These are phyloP conservation scores for Buphagus erythrorhynchus DNA, from an alignment of 2,797 vertebrate species.

Conservation along the genomic window DNA sequence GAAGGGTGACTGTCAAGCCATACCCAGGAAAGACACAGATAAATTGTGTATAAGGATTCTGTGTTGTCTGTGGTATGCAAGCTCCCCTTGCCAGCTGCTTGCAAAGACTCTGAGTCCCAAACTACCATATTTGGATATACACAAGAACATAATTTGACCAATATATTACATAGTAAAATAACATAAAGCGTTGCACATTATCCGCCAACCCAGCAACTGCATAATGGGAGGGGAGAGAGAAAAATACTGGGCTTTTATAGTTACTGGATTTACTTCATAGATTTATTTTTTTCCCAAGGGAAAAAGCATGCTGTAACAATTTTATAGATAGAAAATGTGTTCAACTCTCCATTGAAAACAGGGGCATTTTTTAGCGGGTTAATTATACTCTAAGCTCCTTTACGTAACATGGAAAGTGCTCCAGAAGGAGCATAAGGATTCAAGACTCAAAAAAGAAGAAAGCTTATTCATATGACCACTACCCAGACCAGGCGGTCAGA, in stretches of 20 bases:
- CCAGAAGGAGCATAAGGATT: slow-evolving; percentile 13
- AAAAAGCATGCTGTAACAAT: slow-evolving; percentile 35
- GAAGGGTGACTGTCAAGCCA: accelerated
- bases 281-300: background rate
- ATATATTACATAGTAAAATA: background rate
- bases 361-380: background rate
- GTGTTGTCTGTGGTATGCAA: background rate
- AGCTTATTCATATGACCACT: background rate
- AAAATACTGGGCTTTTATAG: slow-evolving; percentile 8
- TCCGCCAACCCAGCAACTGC: background rate
- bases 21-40: background rate
- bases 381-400: slow-evolving; percentile 46
- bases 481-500: background rate
- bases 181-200: background rate
- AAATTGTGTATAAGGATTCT: background rate
- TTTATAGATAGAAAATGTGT: slow-evolving; percentile 47
- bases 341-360: slow-evolving; percentile 43
- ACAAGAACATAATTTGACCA: background rate
- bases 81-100: background rate
- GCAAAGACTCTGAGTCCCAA: background rate
- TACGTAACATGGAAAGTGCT: slow-evolving; percentile 3
- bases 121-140: background rate
- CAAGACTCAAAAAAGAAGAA: background rate
- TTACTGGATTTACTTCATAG: slow-evolving; percentile 25
- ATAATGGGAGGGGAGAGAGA: background rate